Base-by-base conservation (phyloP, 2,888 invertebrate genomes). In the Clistopyga incitator region DNA sequence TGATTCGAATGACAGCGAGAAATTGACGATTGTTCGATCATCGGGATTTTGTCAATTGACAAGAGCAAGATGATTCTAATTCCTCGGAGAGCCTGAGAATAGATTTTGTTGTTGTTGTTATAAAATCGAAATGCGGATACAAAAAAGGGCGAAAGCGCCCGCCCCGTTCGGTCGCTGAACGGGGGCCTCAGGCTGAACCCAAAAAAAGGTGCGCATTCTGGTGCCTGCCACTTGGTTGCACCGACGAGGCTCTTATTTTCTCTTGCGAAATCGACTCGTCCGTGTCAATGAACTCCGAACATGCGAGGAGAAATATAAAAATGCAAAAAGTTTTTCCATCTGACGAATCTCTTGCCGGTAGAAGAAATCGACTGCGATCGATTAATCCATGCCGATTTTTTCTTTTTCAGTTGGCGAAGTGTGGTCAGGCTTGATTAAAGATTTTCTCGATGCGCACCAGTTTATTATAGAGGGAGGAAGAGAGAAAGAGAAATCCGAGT, bases 221-320 rank as follows among this genome's bases (percentile, higher is more conserved):
- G 68, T 74, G 70, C 72, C 80, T 65, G 79, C 59, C 74, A 64
- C 68, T 64, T 20, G 75, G 71, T 45, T 25, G 29, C 20, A 54
- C 52, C 59, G 74, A 77, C 74, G 77, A 71, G 77, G 80, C 59
- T 67, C 72, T 83, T 75, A 81, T 84, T 81, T 84, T 84, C 84
- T 75, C 81, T 84, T 81, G 84, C 84, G 81, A 78, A 84, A 84
- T 81, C 81, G 81, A 52, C 81, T 75, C 70, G 75, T 67, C 59
- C 61, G 65, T 65, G 78, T 81, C 81, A 74, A 74, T 54, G 77
- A 84, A 84, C 83, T 64, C 47, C 34, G 61, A 67, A 65, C 34
- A 68, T 52, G 59, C 47, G 38, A 52, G 18, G 47, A 47, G 34
- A 29, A 38, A 50, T 38, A 61, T 13, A 61, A 18, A 61, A 54